These are phyloP conservation scores for Andrena dorsata DNA, from an alignment of 2,888 invertebrate species.

Conservation along the genomic window DNA sequence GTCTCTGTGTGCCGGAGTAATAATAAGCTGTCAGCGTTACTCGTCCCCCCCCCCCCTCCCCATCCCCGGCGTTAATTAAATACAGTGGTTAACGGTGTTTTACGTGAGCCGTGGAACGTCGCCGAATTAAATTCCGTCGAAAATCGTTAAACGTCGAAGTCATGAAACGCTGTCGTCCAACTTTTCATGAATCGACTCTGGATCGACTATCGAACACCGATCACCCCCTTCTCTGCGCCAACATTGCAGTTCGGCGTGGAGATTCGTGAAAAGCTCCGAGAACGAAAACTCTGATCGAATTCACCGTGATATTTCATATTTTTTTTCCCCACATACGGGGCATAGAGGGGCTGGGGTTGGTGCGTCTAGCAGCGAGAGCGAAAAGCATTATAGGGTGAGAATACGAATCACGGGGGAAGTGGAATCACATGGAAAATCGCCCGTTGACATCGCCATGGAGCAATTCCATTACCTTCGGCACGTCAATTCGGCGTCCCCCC, in stretches of 20 bases:
- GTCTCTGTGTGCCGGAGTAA: constrained; percentile 43
- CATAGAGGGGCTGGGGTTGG: background rate
- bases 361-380: constrained; percentile 8
- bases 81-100: constrained; percentile 42
- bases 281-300: constrained; percentile 15
- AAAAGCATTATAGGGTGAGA: constrained; percentile 50
- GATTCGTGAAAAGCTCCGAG: background rate
- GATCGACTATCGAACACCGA: background rate
- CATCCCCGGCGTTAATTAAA: constrained; percentile 39
- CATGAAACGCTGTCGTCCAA: background rate
- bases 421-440: constrained; percentile 69
- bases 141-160: constrained; percentile 17
- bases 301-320: constrained; percentile 27
- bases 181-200: background rate
- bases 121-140: constrained; percentile 44
- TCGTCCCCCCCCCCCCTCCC: constrained; percentile 2
- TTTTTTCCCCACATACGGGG: background rate
- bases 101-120: constrained; percentile 15
- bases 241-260: background rate
- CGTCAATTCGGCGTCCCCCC: constrained; percentile 56
- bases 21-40: constrained; percentile 53
- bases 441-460: constrained; percentile 53
- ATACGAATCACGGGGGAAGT: constrained; percentile 59
- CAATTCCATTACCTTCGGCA: constrained; percentile 67
- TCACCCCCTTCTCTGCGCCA: background rate